Evolutionary conservation across 2,888 invertebrate genomes (phyloP), one percentile per base, ranked within the genome.

Genomic region (Minunthozetes semirufus): DNA sequence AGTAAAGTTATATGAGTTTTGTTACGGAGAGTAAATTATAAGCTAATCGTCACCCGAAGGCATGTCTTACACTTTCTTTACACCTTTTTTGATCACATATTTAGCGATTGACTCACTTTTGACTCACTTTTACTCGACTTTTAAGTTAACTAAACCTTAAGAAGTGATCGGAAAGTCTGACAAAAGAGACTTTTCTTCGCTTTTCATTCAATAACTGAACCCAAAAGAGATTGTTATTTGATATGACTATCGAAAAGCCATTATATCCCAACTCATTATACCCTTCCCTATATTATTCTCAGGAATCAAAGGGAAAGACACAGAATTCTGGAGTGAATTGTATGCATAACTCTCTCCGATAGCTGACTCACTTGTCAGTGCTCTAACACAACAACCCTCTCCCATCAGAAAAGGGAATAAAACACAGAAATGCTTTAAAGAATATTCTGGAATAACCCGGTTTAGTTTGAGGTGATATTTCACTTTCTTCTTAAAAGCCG

Each of bases 191-290:
- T 19, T 25, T 50, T 19, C 19, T 50, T 50, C 17, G 25, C 27
- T 27, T 61, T 61, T 61, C 42, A 42, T 61, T 61, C 61, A 27
- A 25, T 25, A 25, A 22, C 6, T 19, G 27, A 25, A 22, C 61
- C 50, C n/a, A 50, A 50, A 15, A 61, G 25, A 61, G 61, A 61
- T 61, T 25, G 29, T 17, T 61, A 61, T 61, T 61, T 61, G 25
- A 61, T 61, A 61, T 61, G 27, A 61, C 61, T 61, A 61, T 61
- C 61, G 61, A 61, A 61, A 61, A 61, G 61, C 61, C 27, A 61
- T 61, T 61, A 61, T 22, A 61, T 61, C 9, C 5, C 25, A 61
- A 61, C 61, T 61, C 61, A 61, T 61, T 61, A 61, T 61, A 50
- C 19, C 50, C 19, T 50, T n/a, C 19, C 11, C 50, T 50, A 19